phyloP scores from a whole-genome alignment of 1,140 invertebrate genomes.

The Drosophila nikananu region DNA sequence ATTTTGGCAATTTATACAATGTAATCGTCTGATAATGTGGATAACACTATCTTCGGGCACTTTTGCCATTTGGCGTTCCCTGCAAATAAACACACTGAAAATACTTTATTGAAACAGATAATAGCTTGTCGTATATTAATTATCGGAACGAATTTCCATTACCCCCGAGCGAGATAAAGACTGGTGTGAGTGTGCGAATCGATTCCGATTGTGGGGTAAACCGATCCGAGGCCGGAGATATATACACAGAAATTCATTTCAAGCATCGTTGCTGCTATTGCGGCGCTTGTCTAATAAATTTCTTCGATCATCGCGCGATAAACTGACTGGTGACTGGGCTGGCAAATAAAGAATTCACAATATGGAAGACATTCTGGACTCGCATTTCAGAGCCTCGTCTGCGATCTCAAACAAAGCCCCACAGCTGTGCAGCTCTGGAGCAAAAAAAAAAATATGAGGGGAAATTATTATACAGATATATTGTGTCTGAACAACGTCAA shows the following conservation, averaged over 20 bases:
- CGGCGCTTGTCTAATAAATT: constrained; percentile 67
- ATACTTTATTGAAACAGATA: constrained; percentile 67
- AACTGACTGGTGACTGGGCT: constrained; percentile 26
- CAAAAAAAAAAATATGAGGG: constrained; percentile 4
- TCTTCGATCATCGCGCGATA: constrained; percentile 62
- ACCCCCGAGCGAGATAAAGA: constrained; percentile 46
- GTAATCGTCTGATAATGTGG: constrained; percentile 14
- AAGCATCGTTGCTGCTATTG: constrained; percentile 71
- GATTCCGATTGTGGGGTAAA: constrained; percentile 50
- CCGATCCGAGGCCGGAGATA: constrained; percentile 55
- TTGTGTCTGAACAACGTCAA: constrained; percentile 53
- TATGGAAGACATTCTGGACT: constrained; percentile 23
- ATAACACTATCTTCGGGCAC: constrained; percentile 25
- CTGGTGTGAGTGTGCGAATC: constrained; percentile 30
- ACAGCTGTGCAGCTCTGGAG: constrained; percentile 44
- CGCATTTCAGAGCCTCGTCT: constrained; percentile 11
- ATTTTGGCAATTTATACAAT: constrained; percentile 1
- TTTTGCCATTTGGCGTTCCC: constrained; percentile 29
- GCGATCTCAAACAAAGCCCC: constrained; percentile 33
- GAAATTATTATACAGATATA: constrained; percentile 10
- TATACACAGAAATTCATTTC: constrained; percentile 70
- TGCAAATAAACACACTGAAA: constrained; percentile 59
- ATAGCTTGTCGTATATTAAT: constrained; percentile 79
- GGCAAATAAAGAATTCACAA: constrained; percentile 57
- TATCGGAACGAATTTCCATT: constrained; percentile 80